Percentiles rank a stretch among this genome's conserved stretches.
Conservation (phyloP, 2,888 invertebrate species). For the Scaptomyza caliginosa region DNA sequence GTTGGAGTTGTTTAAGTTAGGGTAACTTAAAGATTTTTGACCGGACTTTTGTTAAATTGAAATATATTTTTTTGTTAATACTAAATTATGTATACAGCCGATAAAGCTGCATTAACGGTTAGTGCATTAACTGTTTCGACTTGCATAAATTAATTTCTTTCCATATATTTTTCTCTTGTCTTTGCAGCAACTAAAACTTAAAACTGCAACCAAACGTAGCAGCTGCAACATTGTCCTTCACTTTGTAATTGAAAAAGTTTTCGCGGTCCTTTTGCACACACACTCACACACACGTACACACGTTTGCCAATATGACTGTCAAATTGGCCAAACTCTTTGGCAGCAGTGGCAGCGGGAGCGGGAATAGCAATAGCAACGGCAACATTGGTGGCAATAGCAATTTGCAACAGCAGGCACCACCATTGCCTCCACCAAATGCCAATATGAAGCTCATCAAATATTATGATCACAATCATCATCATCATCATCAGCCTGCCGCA, state of each 20-base stretch:
- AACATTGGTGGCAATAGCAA: constrained; percentile 1
- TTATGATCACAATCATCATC: constrained; percentile 49
- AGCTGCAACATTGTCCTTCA: constrained; percentile 43
- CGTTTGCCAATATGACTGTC: constrained; percentile 58
- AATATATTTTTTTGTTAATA: background rate
- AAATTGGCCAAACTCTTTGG: constrained; percentile 69
- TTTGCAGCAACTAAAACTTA: constrained; percentile 6
- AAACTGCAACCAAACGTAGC: constrained; percentile 20
- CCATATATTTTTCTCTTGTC: constrained; percentile 1
- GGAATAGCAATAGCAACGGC: background rate
- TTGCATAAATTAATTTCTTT: constrained; percentile 2
- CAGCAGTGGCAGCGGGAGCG: constrained; percentile 18
- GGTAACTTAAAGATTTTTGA: background rate
- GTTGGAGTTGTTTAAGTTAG: background rate
- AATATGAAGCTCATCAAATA: constrained; percentile 59
- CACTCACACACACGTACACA: background rate
- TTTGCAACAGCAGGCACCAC: constrained; percentile 44
- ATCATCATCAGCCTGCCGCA: constrained; percentile 24
- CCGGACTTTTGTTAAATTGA: background rate
- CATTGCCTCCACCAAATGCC: constrained; percentile 63
- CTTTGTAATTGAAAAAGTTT: constrained; percentile 79
- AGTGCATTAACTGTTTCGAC: background rate
- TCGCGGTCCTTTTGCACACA: constrained; percentile 3
- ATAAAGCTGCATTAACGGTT: background rate
- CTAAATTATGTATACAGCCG: too few species aligned